Conservation (phyloP, 2,888 invertebrate genomes). For the Drosophila niveifrons region DNA sequence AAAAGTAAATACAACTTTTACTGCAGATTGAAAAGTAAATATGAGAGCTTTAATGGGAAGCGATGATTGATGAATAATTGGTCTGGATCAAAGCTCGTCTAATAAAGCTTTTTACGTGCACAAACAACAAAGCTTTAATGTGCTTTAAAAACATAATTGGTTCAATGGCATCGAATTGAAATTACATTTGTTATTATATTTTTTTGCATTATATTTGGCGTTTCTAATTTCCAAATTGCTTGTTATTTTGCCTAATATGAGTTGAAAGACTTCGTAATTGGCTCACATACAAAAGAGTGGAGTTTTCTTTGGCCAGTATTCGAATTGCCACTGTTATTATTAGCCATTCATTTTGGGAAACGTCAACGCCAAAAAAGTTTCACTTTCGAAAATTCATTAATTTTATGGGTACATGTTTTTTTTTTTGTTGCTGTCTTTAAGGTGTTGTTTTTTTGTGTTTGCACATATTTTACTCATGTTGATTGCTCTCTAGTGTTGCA, state of each 20-base stretch:
- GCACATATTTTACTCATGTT: constrained; percentile 43
- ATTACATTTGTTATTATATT: not conserved
- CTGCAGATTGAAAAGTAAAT: too few relatives aligned
- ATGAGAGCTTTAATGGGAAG: too few relatives aligned
- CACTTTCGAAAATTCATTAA: constrained; percentile 74
- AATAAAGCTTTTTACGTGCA: not conserved
- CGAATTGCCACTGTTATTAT: constrained; percentile 34
- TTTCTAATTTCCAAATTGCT: constrained; percentile 3
- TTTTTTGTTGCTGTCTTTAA: constrained; percentile 22
- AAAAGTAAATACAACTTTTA: too few relatives aligned
- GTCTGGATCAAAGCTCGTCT: too few relatives aligned
- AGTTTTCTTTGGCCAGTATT: constrained; percentile 19
- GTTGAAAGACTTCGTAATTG: constrained; percentile 12
- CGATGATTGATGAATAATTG: too few relatives aligned
- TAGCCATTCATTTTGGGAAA: constrained; percentile 17
- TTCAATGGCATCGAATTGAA: not conserved
- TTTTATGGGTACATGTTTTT: constrained; percentile 65
- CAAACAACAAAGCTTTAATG: not conserved
- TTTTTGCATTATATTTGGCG: not conserved
- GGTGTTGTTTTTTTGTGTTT: constrained; percentile 23
- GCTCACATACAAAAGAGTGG: not conserved
- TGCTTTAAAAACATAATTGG: constrained; percentile 2
- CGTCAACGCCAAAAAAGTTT: constrained; percentile 61
- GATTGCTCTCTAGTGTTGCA: constrained; percentile 32
- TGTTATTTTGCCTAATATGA: not conserved